These are phyloP conservation scores for Paratrypauchen microcephalus DNA, from an alignment of 2,797 vertebrate species.

Conservation along the genomic window DNA sequence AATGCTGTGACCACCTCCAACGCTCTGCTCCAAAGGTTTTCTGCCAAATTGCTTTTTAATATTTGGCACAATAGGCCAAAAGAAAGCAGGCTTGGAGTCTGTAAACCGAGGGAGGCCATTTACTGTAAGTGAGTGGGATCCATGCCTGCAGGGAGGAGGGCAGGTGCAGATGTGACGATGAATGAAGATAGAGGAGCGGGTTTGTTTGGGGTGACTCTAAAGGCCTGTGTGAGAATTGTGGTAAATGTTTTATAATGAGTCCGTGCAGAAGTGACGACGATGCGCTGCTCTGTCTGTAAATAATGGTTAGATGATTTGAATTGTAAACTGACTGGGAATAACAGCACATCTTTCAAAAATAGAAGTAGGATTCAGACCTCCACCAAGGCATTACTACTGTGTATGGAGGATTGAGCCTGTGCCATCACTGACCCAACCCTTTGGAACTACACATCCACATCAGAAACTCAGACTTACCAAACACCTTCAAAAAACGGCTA, in stretches of 20 bases:
- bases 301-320: neutral
- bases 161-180: slow-evolving; percentile 63
- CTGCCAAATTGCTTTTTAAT: slow-evolving; percentile 84
- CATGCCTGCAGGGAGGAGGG: slow-evolving; percentile 79
- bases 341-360: no score
- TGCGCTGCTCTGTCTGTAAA: neutral
- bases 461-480: no score
- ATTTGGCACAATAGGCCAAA: slow-evolving; percentile 80
- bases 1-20: slow-evolving; percentile 60
- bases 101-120: slow-evolving; percentile 85
- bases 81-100: slow-evolving; percentile 85
- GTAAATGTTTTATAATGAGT: slow-evolving; percentile 22
- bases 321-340: no score
- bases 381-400: no score
- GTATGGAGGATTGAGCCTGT: no score
- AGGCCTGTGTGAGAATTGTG: slow-evolving; percentile 20
- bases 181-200: slow-evolving; percentile 68
- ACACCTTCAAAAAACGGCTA: no score
- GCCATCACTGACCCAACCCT: no score
- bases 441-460: no score
- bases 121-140: slow-evolving; percentile 84
- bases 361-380: no score
- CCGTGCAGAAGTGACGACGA: neutral
- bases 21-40: slow-evolving; percentile 73
- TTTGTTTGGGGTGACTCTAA: slow-evolving; percentile 12